Percentiles rank a stretch among this genome's conserved stretches.
Evolutionary conservation across 2,888 invertebrate species (phyloP).

Genomic region (Dryobotodes eremita): DNA sequence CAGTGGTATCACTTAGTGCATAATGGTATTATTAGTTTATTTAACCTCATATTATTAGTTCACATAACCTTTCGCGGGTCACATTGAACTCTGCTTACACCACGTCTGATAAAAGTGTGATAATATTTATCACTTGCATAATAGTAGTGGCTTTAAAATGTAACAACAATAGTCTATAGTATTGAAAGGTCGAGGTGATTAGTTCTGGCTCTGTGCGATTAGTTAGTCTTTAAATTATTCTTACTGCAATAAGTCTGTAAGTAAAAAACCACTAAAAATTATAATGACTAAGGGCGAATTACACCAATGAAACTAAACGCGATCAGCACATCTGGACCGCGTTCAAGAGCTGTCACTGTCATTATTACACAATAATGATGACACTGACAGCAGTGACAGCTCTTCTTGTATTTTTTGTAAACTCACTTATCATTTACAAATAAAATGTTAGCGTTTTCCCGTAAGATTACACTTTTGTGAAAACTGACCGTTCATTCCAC

Average conservation of each 20-base stretch:
- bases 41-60: constrained; percentile 13
- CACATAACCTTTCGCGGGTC: constrained; percentile 14
- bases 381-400: background rate
- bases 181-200: constrained; percentile 47
- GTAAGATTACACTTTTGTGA: background rate
- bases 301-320: background rate
- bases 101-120: constrained; percentile 29
- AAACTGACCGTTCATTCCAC: constrained; percentile 8
- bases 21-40: background rate
- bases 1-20: constrained; percentile 5
- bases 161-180: constrained; percentile 17
- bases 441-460: background rate
- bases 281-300: background rate
- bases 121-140: constrained; percentile 46
- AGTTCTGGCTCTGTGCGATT: constrained; percentile 48
- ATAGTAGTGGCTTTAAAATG: constrained; percentile 15
- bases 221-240: constrained; percentile 10
- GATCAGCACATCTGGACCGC: background rate
- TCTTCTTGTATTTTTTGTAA: background rate
- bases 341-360: background rate
- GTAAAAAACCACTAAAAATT: background rate
- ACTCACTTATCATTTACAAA: background rate
- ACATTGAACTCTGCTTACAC: constrained; percentile 22
- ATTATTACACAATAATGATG: background rate
- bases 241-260: constrained; percentile 1